Evolutionary conservation across 2,113 vertebrate species (phyloP).

Genomic region (Orcinus orca): DNA sequence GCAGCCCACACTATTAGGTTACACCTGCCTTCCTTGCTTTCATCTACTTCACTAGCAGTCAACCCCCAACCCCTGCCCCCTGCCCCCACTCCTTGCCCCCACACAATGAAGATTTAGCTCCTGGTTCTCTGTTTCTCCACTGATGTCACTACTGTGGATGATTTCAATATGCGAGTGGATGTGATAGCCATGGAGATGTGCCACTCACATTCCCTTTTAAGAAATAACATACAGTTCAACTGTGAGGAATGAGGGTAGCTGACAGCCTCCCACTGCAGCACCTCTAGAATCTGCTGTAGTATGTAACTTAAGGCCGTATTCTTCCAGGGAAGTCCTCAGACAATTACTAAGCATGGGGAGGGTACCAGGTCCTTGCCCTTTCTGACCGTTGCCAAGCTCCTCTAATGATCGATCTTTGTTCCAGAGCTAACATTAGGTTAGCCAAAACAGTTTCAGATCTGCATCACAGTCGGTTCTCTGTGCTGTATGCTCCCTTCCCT

Average conservation of each 20-base stretch:
- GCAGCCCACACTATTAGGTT: not conserved
- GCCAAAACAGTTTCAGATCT: not conserved
- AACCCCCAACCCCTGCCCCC: too few species aligned
- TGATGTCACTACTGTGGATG: not conserved
- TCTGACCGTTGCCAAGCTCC: not conserved
- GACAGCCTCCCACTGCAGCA: not conserved
- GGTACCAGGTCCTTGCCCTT: not conserved
- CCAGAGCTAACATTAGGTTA: not conserved
- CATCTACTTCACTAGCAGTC: not conserved
- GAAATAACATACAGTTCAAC: not conserved
- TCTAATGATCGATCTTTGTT: not conserved
- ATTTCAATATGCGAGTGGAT: not conserved
- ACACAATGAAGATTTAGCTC: not conserved
- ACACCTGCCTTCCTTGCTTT: not conserved
- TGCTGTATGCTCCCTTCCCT: not conserved
- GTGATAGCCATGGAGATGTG: not conserved
- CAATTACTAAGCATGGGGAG: not conserved
- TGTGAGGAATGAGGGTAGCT: not conserved
- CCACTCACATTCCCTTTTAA: not conserved
- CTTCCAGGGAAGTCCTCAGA: not conserved
- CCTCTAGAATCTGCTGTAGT: not conserved
- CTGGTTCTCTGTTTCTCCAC: not conserved
- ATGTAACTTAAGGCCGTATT: not conserved
- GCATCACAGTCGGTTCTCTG: not conserved
- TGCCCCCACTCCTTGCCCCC: fast-evolving